A percentile compares a stretch with the other conserved stretches of the same genome.
Conservation (phyloP, 2,888 invertebrate genomes). For the Bombyx huttoni region DNA sequence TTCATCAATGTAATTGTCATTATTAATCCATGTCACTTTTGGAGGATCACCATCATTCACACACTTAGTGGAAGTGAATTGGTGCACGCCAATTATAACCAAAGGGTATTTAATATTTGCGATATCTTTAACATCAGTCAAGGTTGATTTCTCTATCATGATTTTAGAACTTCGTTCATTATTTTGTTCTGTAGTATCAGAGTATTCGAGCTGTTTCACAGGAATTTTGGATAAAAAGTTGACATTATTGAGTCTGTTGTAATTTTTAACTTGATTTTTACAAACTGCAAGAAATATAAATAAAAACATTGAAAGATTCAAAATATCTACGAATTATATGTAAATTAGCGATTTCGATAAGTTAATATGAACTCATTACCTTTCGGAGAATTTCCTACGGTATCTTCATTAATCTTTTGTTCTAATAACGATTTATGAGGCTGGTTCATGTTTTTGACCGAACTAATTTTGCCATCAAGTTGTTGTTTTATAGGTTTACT, state of each 20-base stretch:
- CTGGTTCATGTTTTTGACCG: too few relatives aligned
- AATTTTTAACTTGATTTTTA: not conserved
- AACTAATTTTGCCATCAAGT: too few relatives aligned
- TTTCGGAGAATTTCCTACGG: not conserved
- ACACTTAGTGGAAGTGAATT: constrained; percentile 27
- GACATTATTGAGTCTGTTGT: not conserved
- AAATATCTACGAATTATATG: not conserved
- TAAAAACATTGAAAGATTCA: not conserved
- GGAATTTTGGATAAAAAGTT: not conserved
- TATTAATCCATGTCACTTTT: not conserved
- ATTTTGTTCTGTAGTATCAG: not conserved
- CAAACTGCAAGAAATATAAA: not conserved
- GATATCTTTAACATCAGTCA: constrained; percentile 39
- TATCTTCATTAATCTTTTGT: not conserved
- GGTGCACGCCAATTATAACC: constrained; percentile 42
- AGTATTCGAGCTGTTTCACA: not conserved
- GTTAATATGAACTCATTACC: not conserved
- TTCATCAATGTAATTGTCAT: constrained; percentile 9
- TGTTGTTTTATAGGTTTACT: too few relatives aligned
- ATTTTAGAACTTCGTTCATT: not conserved
- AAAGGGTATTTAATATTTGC: constrained; percentile 38
- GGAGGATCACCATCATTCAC: constrained; percentile 25
- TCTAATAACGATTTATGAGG: too few relatives aligned
- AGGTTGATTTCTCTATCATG: constrained; percentile 23
- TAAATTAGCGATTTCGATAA: not conserved